These are phyloP conservation scores for Glyphotaelius pellucidus DNA, from an alignment of 2,888 invertebrate genomes.

Conservation along the genomic window DNA sequence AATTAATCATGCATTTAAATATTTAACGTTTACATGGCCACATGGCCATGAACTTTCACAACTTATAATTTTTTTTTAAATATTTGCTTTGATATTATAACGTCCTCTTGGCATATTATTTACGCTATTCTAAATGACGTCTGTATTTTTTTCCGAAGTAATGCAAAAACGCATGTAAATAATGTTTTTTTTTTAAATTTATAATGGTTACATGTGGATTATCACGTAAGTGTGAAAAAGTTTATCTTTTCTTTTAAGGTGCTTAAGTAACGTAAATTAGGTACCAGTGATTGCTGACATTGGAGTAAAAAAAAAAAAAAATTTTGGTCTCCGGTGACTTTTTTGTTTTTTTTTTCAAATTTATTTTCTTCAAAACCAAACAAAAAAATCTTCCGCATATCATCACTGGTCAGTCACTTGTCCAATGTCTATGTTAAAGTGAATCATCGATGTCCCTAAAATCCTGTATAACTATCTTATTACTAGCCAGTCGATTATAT, in stretches of 20 bases:
- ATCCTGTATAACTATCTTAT: no score
- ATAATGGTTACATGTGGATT: not conserved
- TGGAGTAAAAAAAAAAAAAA: no score
- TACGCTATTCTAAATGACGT: not conserved
- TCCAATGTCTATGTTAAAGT: no score
- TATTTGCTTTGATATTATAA: not conserved
- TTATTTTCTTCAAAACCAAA: no score
- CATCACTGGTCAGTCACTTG: no score
- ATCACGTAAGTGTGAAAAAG: not conserved
- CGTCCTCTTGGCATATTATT: not conserved
- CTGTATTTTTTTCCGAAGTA: not conserved
- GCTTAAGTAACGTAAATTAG: not conserved
- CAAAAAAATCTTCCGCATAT: no score
- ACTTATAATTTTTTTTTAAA: not conserved
- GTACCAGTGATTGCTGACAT: no score
- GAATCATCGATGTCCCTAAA: no score
- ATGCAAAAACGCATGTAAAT: not conserved
- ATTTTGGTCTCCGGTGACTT: no score
- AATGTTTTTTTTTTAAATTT: not conserved
- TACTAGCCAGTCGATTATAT: no score
- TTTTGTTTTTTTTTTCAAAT: no score
- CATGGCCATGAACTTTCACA: not conserved
- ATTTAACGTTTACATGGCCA: not conserved
- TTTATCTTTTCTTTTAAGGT: not conserved
- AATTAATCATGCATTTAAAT: not conserved